These are phyloP conservation scores for Henricia sp. DNA, from an alignment of 53 echinoderm and acorn worm genomes.

Conservation along the genomic window DNA sequence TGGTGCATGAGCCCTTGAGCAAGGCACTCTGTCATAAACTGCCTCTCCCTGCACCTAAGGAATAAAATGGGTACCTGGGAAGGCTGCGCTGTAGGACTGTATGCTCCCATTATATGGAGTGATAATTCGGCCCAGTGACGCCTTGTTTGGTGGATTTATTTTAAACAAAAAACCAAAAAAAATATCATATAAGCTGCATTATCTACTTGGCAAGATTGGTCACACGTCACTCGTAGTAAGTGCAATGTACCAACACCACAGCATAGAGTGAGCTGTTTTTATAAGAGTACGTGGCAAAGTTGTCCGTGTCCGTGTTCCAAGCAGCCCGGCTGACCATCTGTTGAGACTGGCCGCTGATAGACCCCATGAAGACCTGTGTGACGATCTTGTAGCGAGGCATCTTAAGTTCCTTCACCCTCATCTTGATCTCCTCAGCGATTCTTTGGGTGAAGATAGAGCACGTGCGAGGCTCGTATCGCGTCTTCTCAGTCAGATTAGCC, in stretches of 20 bases:
- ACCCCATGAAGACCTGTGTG: conserved; percentile 86
- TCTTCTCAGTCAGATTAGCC: conserved; percentile 65
- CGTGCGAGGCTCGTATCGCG: conserved; percentile 84
- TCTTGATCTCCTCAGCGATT: conserved; percentile 89
- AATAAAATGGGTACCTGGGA: too few species aligned
- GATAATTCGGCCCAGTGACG: too few species aligned
- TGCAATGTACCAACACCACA: conserved; percentile 82
- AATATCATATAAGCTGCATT: too few species aligned
- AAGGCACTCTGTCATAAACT: too few species aligned
- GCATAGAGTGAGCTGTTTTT: conserved; percentile 78
- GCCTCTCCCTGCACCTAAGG: too few species aligned
- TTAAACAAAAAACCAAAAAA: too few species aligned
- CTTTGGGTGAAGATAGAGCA: conserved; percentile 84
- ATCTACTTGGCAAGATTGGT: too few species aligned
- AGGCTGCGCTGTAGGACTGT: too few species aligned
- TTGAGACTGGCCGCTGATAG: conserved; percentile 81
- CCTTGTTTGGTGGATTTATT: too few species aligned
- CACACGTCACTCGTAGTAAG: conserved; percentile 85
- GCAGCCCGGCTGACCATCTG: conserved; percentile 91
- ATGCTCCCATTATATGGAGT: too few species aligned
- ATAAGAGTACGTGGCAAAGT: conserved; percentile 73
- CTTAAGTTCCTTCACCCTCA: conserved; percentile 85
- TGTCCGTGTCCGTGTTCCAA: conserved; percentile 94
- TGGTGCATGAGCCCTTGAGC: too few species aligned
- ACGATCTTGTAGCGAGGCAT: conserved; percentile 91